A percentile compares a stretch with the other conserved stretches of the same genome.
Conservation (phyloP, 2,888 invertebrate species). For the Rhingia campestris region DNA sequence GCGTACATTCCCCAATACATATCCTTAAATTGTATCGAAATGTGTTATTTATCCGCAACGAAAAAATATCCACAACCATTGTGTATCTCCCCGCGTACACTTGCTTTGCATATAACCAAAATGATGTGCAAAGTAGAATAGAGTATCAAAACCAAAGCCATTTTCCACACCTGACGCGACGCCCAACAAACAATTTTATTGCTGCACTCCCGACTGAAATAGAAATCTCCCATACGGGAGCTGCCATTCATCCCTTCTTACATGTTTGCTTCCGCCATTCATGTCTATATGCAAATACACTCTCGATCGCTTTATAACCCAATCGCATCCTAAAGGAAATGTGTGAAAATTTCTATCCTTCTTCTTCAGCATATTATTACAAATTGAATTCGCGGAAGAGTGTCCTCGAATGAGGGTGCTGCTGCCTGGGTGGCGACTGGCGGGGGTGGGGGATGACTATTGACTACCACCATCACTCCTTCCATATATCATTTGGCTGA, state of each 20-base stretch:
- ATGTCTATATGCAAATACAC: conserved; percentile 14
- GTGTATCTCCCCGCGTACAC: not conserved
- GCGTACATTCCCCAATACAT: conserved; percentile 40
- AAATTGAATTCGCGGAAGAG: conserved; percentile 70
- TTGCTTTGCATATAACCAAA: conserved; percentile 66
- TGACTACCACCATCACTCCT: conserved; percentile 42
- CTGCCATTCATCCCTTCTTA: not conserved
- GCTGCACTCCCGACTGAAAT: conserved; percentile 65
- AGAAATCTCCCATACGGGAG: conserved; percentile 54
- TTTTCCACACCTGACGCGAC: conserved; percentile 68
- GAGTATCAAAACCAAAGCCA: conserved; percentile 60
- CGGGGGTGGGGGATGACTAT: not conserved
- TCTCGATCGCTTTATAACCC: conserved; percentile 63
- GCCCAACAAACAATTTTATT: conserved; percentile 66
- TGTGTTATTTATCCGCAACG: conserved; percentile 45
- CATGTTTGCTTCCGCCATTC: not conserved
- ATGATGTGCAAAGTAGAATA: conserved; percentile 72
- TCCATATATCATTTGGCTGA: conserved; percentile 59
- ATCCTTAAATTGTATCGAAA: conserved; percentile 61
- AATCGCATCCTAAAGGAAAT: conserved; percentile 60
- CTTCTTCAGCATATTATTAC: conserved; percentile 69
- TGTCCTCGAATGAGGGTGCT: conserved; percentile 25
- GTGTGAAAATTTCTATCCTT: conserved; percentile 73
- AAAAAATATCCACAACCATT: not conserved
- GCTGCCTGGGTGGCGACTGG: not conserved